Evolutionary conservation across 2,797 vertebrate genomes (phyloP).

Genomic region (Peromyscus attwateri): DNA sequence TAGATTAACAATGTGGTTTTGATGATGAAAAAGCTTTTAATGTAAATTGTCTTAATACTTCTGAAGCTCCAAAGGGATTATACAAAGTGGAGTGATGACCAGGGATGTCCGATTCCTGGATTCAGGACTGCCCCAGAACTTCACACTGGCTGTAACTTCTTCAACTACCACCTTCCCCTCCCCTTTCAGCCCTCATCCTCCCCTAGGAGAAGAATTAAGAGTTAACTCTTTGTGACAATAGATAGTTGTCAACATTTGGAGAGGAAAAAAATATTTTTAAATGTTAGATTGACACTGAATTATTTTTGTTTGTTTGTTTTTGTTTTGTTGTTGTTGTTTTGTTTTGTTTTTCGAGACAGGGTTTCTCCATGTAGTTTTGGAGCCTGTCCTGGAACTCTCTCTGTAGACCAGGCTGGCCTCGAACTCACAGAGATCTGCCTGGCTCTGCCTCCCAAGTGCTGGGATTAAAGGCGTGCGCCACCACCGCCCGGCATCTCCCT

Average conservation of each 20-base stretch:
- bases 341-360: too few species aligned
- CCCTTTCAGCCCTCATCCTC: not conserved
- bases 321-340: too few species aligned
- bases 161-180: not conserved
- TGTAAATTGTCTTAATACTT: constrained; percentile 61
- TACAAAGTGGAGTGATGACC: not conserved
- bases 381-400: too few species aligned
- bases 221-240: not conserved
- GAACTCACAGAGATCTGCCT: too few species aligned
- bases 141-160: not conserved
- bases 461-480: too few species aligned
- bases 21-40: constrained; percentile 46
- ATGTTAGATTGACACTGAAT: constrained; percentile 34
- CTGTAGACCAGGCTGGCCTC: too few species aligned
- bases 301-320: not conserved
- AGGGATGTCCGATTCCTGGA: constrained; percentile 42
- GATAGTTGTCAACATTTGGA: not conserved
- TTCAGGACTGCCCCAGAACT: not conserved
- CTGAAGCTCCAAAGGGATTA: constrained; percentile 58
- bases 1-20: constrained; percentile 66
- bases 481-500: not conserved
- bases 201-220: not conserved
- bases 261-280: not conserved
- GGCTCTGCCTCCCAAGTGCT: too few species aligned
- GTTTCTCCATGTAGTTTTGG: too few species aligned